phyloP scores from a whole-genome alignment of 2,113 vertebrate species.

The Raja brachyura region DNA sequence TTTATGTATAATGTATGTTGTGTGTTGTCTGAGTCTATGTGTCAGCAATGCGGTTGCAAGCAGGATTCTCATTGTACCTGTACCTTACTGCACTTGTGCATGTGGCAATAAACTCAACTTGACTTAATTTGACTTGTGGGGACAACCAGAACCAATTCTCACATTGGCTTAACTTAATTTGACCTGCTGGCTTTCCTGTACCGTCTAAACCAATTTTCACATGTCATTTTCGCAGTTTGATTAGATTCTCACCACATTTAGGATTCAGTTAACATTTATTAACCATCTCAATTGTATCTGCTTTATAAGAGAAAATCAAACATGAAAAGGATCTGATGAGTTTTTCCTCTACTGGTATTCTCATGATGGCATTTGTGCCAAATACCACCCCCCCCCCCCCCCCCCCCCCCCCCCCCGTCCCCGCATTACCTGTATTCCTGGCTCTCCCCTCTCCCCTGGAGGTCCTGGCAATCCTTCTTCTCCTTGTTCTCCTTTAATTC shows the following conservation, averaged over 20 bases:
- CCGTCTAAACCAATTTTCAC: neutral
- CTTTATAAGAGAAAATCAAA: neutral
- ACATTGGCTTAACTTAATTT: no score
- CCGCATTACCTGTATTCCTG: slow-evolving; percentile 63
- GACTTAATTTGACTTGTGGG: no score
- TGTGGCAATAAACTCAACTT: no score
- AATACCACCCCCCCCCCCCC: neutral
- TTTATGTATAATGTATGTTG: no score
- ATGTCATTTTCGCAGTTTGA: neutral
- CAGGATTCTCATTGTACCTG: no score
- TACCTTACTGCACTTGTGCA: no score
- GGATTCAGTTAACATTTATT: neutral
- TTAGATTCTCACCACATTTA: neutral
- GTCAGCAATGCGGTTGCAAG: no score
- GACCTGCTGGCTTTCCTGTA: neutral
- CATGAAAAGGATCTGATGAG: neutral
- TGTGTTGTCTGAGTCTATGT: no score
- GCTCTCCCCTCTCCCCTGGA: slow-evolving; percentile 53
- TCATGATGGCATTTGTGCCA: neutral
- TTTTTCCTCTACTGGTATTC: neutral
- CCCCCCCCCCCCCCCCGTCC: no score
- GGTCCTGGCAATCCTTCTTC: slow-evolving; percentile 55
- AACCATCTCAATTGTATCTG: no score
- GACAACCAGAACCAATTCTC: no score
- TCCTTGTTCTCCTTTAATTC: slow-evolving; percentile 60